phyloP scores from a whole-genome alignment of 2,113 vertebrate species.

The Gadus chalcogrammus region DNA sequence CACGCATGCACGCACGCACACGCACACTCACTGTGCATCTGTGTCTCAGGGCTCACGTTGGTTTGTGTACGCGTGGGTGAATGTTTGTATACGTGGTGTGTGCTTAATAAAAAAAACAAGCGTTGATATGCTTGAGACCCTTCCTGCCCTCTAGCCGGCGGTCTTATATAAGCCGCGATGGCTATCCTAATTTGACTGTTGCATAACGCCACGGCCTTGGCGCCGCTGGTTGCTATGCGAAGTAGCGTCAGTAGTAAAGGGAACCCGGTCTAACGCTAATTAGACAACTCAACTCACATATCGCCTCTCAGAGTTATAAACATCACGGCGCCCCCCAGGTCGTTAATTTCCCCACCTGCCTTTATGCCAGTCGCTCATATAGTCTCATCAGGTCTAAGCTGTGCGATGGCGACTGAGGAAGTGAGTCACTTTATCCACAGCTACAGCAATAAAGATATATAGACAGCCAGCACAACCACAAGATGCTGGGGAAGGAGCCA shows the following conservation, averaged over 20 bases:
- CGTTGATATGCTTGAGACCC: neutral
- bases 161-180: slow-evolving; percentile 28
- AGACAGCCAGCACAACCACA: too few relatives aligned
- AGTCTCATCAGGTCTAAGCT: too few relatives aligned
- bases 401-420: too few relatives aligned
- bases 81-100: neutral
- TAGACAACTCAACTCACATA: slow-evolving; percentile 5
- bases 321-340: too few relatives aligned
- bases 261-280: slow-evolving; percentile 16
- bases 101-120: too few relatives aligned
- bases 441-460: too few relatives aligned
- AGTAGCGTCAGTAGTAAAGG: slow-evolving; percentile 12
- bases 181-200: slow-evolving; percentile 26
- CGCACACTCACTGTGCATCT: too few relatives aligned
- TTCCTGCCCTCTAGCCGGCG: slow-evolving; percentile 15
- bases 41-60: too few relatives aligned
- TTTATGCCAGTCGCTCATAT: too few relatives aligned
- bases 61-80: neutral
- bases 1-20: too few relatives aligned
- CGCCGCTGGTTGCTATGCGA: slow-evolving; percentile 45
- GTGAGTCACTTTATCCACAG: too few relatives aligned
- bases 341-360: neutral
- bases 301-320: neutral
- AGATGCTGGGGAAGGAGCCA: too few relatives aligned
- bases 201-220: slow-evolving; percentile 30